Evolutionary conservation across 2,113 vertebrate species (phyloP).

Genomic region (Caloenas nicobarica): DNA sequence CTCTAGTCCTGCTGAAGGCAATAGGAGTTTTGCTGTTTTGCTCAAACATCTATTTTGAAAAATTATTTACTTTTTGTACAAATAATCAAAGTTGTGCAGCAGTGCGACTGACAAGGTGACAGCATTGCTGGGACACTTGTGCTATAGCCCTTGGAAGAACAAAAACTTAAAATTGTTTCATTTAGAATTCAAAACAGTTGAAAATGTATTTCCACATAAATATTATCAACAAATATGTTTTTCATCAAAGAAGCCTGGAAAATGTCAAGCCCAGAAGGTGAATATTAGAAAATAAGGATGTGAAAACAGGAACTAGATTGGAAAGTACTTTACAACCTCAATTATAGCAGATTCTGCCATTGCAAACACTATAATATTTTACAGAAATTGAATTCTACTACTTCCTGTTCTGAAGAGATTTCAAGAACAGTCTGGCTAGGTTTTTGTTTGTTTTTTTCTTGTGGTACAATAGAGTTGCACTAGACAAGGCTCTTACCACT

Average conservation of each 20-base stretch:
- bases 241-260: not conserved
- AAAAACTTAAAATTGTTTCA: not conserved
- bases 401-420: not conserved
- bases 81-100: not conserved
- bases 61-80: not conserved
- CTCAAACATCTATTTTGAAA: not conserved
- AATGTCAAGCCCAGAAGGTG: not conserved
- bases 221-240: not conserved
- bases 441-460: not conserved
- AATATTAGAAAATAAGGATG: not conserved
- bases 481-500: not conserved
- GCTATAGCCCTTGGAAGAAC: not conserved
- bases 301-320: not conserved
- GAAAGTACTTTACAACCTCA: not conserved
- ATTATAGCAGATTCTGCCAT: not conserved
- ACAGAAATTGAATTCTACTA: not conserved
- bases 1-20: not conserved
- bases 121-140: not conserved
- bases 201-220: not conserved
- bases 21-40: not conserved
- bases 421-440: not conserved
- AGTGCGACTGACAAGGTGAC: not conserved
- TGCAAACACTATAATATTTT: not conserved
- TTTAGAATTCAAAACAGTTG: not conserved
- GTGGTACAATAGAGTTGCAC: not conserved